phyloP scores from a whole-genome alignment of 1,140 invertebrate genomes.

The Rhagoletis zephyria region DNA sequence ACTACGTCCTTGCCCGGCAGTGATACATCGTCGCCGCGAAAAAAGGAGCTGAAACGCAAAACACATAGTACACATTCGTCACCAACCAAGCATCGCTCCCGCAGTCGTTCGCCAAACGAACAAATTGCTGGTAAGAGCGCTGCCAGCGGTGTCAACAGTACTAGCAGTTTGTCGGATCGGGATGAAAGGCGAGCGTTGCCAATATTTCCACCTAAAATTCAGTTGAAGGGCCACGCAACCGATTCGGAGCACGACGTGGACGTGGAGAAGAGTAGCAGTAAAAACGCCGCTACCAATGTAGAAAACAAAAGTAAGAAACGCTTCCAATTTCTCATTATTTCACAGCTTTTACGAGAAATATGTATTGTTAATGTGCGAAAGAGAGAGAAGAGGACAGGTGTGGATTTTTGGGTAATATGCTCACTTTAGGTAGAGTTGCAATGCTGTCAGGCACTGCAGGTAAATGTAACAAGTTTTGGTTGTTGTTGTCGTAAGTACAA shows the following conservation, averaged over 20 bases:
- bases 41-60: constrained; percentile 59
- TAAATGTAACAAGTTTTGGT: no score
- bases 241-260: constrained; percentile 8
- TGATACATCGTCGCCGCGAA: constrained; percentile 61
- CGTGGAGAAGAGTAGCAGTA: background rate
- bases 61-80: constrained; percentile 58
- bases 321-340: constrained; percentile 33
- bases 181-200: background rate
- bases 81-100: constrained; percentile 59
- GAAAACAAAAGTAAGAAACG: constrained; percentile 44
- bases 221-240: background rate
- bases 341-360: constrained; percentile 45
- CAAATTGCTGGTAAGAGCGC: background rate
- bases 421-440: background rate
- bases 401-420: constrained; percentile 8
- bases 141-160: background rate
- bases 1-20: constrained; percentile 59
- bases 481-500: no score
- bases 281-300: constrained; percentile 10
- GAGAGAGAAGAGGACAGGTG: background rate
- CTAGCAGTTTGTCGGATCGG: background rate
- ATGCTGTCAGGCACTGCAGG: background rate
- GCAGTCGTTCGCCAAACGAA: constrained; percentile 64
- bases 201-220: background rate
- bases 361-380: constrained; percentile 32